Evolutionary conservation across 2,113 vertebrate species (phyloP).

Genomic region (Ammodytes marinus): DNA sequence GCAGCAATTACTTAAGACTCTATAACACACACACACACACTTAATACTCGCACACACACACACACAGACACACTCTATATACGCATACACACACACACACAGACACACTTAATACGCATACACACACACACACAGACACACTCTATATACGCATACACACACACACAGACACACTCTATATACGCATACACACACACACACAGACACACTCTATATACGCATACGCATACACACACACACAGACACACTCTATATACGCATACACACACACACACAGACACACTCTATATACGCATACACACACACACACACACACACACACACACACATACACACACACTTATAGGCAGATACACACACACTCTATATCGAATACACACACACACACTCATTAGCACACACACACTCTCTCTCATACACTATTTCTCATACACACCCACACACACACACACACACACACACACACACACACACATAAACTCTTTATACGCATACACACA

Average conservation of each 20-base stretch:
- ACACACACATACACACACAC: conserved; percentile 9
- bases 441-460: neutral
- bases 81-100: neutral
- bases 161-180: neutral
- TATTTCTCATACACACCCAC: no score
- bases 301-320: neutral
- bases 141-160: neutral
- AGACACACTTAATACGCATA: no score
- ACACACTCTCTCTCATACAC: no score
- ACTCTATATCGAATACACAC: neutral
- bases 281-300: neutral
- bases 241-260: neutral
- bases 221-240: neutral
- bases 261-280: neutral
- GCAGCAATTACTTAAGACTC: conserved; percentile 20
- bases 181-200: neutral
- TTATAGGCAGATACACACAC: neutral
- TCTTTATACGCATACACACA: no score
- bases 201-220: no score
- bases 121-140: conserved; percentile 5
- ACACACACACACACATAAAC: neutral
- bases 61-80: neutral
- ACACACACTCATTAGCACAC: neutral
- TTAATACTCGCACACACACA: neutral
- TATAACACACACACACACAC: neutral